Base-by-base conservation (phyloP, 2,797 vertebrate species). In the Sebastes paucispinis region DNA sequence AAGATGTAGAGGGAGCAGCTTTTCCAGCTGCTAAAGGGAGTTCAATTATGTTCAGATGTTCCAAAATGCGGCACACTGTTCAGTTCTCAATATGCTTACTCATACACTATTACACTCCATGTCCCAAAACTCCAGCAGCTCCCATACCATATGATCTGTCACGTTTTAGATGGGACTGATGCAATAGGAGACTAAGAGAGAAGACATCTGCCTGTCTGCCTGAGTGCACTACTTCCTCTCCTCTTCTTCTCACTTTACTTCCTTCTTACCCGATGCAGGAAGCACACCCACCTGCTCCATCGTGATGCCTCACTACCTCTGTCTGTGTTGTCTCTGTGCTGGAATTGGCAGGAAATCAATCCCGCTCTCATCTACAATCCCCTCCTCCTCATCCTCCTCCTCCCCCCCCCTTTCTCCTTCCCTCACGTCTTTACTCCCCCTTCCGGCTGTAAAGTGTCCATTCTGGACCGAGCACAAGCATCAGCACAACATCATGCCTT, bases 261-360 rank as follows among this genome's bases (percentile, higher is more conserved):
- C 81, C 80, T 77, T 55, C 71, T 70, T 67, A 58, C 83, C 62
- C 64, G 14, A 67, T 22, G 59, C 75, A 88, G 87, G 82, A 90
- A 88, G 76, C 87, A 81, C 70, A 89, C 77, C 83, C 91, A 91
- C 92, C 91, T 88, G 91, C 88, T 90, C 87, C 78, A 80, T 85
- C 86, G 83, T 65, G 75, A 91, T 77, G 89, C 87, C 88, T 90
- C 77, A 65, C 86, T 82, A 75, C 80, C 77, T 86, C 90, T 82
- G 84, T 88, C 86, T 70, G 68, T 27, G 55, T 75, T 65, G 69
- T 81, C 36, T 87, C 79, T 70, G 74, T 84, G 83, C 83, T 82
- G 69, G 85, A 88, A 91, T 92, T 92, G 92, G 91, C 92, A 92
- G 90, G 80, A 93, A 94, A 93, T 93, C 92, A 91, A 94, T 93